These are phyloP conservation scores for Typhlichthys eigenmanni DNA, from an alignment of 2,797 vertebrate genomes.

Conservation along the genomic window DNA sequence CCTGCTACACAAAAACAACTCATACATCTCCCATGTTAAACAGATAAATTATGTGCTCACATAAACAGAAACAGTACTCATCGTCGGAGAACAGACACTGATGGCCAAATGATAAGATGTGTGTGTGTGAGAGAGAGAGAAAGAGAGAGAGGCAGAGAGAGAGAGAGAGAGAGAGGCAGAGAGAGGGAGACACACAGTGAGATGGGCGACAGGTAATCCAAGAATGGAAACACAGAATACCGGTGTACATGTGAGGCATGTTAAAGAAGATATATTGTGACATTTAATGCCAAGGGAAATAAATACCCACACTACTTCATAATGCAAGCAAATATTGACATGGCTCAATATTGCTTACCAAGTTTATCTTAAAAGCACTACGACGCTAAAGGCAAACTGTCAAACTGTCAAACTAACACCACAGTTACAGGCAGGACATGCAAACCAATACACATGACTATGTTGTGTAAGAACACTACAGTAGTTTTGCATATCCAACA, in stretches of 20 bases:
- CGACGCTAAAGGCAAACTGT: conserved; percentile 43
- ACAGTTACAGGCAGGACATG: conserved; percentile 60
- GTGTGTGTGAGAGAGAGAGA: conserved; percentile 27
- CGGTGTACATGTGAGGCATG: conserved; percentile 78
- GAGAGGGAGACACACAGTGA: conserved; percentile 61
- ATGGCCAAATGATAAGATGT: conserved; percentile 59
- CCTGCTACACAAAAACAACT: conserved; percentile 48
- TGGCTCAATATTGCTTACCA: conserved; percentile 75
- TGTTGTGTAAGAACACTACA: conserved; percentile 7
- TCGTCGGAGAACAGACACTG: conserved; percentile 72
- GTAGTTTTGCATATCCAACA: background rate
- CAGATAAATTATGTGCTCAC: conserved; percentile 67
- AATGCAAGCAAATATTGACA: conserved; percentile 77
- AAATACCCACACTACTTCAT: conserved; percentile 63
- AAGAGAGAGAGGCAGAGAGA: conserved; percentile 7
- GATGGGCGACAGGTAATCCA: conserved; percentile 70
- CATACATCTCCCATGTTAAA: conserved; percentile 50
- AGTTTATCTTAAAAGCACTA: conserved; percentile 61
- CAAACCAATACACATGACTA: conserved; percentile 27
- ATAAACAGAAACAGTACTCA: conserved; percentile 77
- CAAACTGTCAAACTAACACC: conserved; percentile 49
- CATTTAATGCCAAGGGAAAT: conserved; percentile 74
- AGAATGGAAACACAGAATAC: conserved; percentile 77
- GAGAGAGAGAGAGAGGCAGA: conserved; percentile 24
- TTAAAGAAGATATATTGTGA: conserved; percentile 79